These are phyloP conservation scores for Cephus pulcher DNA, from an alignment of 2,888 invertebrate genomes.

Conservation along the genomic window DNA sequence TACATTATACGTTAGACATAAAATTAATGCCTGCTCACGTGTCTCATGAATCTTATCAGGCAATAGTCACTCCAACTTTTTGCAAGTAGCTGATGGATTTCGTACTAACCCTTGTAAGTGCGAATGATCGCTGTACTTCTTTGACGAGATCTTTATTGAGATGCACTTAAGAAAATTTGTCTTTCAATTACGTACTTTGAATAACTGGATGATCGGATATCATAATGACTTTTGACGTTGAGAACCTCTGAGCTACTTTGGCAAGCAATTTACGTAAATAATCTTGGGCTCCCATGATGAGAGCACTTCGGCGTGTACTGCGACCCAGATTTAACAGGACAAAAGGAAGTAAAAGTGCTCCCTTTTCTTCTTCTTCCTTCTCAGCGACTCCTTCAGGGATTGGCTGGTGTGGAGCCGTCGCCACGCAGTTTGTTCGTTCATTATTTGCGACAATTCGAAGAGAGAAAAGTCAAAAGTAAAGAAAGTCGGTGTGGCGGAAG, in stretches of 20 bases:
- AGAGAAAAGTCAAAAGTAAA: neutral
- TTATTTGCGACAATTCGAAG: neutral
- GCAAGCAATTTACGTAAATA: constrained; percentile 20
- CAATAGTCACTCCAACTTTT: neutral
- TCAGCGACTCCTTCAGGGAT: neutral
- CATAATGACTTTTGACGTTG: neutral
- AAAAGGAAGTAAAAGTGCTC: neutral
- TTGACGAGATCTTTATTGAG: neutral
- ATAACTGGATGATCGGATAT: neutral
- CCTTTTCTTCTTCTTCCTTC: neutral
- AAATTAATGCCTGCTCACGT: neutral
- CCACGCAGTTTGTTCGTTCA: neutral
- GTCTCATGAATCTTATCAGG: constrained; percentile 4
- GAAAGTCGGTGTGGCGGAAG: neutral
- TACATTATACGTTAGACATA: neutral
- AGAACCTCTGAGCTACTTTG: constrained; percentile 8
- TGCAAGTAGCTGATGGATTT: neutral
- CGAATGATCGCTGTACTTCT: neutral
- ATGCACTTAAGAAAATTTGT: neutral
- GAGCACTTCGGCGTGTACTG: constrained; percentile 1
- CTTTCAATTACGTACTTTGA: neutral
- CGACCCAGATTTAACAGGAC: constrained; percentile 7
- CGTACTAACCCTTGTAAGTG: neutral
- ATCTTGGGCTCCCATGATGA: constrained; percentile 8
- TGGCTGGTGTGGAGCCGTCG: neutral